phyloP scores from a whole-genome alignment of 2,888 invertebrate species.

The Drosophila pegasa region DNA sequence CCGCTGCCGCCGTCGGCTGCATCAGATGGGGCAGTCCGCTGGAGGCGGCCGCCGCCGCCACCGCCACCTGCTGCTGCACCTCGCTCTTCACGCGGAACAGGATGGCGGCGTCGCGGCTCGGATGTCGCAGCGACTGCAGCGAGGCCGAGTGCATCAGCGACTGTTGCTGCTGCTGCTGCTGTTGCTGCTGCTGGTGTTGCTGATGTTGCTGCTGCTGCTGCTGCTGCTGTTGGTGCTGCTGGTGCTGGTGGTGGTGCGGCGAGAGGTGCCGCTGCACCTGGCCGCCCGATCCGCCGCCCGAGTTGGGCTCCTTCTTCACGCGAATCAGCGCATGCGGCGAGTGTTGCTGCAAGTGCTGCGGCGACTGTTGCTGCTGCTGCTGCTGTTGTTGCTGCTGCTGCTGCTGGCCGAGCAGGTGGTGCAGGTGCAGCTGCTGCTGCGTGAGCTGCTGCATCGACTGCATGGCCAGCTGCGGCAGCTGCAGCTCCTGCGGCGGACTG shows the following conservation, averaged over 20 bases:
- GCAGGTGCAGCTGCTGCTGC: slow-evolving; percentile 83
- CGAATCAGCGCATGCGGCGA: slow-evolving; percentile 79
- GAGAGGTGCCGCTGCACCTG: slow-evolving; percentile 69
- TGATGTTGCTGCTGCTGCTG: slow-evolving; percentile 74
- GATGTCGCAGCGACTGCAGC: slow-evolving; percentile 85
- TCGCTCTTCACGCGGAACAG: slow-evolving; percentile 85
- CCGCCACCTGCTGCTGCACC: slow-evolving; percentile 82
- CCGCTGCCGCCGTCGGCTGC: slow-evolving; percentile 82
- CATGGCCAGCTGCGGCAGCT: slow-evolving; percentile 74
- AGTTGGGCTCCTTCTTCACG: slow-evolving; percentile 82
- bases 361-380: slow-evolving; percentile 78
- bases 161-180: slow-evolving; percentile 76
- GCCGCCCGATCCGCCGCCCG: slow-evolving; percentile 40
- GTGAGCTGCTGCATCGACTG: slow-evolving; percentile 84
- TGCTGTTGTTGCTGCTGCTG: slow-evolving; percentile 68
- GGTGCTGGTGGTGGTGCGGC: slow-evolving; percentile 64
- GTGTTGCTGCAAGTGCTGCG: slow-evolving; percentile 76
- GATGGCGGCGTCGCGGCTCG: slow-evolving; percentile 84
- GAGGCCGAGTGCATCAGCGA: slow-evolving; percentile 85
- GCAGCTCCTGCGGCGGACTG: slow-evolving; percentile 79
- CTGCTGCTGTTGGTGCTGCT: slow-evolving; percentile 60
- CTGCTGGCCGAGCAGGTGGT: slow-evolving; percentile 80
- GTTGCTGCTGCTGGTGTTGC: slow-evolving; percentile 75
- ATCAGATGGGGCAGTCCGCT: slow-evolving; percentile 80
- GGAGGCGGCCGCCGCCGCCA: slow-evolving; percentile 66